Evolutionary conservation across 2,888 invertebrate species (phyloP).

Genomic region (Abrostola triplasia): DNA sequence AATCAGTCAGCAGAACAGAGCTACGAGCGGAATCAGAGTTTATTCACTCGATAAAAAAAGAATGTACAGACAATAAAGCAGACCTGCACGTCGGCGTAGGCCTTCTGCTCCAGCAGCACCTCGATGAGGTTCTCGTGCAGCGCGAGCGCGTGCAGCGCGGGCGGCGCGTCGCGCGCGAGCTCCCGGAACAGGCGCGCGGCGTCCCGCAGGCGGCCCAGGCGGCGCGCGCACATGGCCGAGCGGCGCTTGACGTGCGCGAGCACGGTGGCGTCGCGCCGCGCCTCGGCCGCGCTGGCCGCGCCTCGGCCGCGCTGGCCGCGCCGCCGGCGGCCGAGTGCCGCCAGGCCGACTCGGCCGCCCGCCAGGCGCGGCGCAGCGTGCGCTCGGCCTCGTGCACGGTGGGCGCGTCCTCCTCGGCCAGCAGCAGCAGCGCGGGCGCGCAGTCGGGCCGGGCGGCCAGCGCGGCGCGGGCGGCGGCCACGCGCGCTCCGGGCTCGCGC

Average conservation of each 20-base stretch:
- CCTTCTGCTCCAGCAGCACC: conserved; percentile 97
- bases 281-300: conserved; percentile 96
- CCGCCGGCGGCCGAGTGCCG: conserved; percentile 94
- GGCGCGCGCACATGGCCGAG: conserved; percentile 98
- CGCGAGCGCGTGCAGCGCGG: conserved; percentile 97
- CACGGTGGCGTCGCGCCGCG: conserved; percentile 97
- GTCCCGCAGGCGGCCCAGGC: conserved; percentile 97
- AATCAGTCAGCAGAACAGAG: too few species aligned
- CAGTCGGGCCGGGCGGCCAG: conserved; percentile 96
- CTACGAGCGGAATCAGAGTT: too few species aligned
- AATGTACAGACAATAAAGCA: conserved; percentile 63
- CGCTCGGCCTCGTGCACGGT: conserved; percentile 93
- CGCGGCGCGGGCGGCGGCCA: conserved; percentile 94
- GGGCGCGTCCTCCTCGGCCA: conserved; percentile 98
- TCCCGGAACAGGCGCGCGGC: conserved; percentile 99
- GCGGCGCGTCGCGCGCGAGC: conserved; percentile 98
- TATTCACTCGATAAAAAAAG: too few species aligned
- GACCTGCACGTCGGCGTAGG: conserved; percentile 94
- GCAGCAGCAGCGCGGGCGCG: conserved; percentile 97
- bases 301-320: conserved; percentile 96
- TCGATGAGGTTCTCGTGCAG: conserved; percentile 98
- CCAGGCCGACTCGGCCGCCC: conserved; percentile 96
- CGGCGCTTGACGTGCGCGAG: conserved; percentile 97
- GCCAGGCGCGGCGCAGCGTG: conserved; percentile 93
- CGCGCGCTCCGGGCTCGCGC: conserved; percentile 95